Evolutionary conservation across 2,113 vertebrate species (phyloP), one percentile per base, ranked within the genome.

Genomic region (Geothlypis trichas): DNA sequence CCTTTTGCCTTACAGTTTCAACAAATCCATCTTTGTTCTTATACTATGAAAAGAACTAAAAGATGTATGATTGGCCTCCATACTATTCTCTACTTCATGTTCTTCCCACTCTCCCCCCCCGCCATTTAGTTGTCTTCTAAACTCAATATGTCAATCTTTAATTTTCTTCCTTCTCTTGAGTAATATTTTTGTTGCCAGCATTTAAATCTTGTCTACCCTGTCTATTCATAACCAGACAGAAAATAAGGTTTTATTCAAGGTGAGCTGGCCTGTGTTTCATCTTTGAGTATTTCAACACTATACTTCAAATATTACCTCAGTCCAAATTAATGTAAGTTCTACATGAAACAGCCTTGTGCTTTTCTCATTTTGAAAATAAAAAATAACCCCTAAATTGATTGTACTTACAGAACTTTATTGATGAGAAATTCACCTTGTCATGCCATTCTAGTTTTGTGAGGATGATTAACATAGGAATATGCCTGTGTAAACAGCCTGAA

Each of bases 1-100:
- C 52, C 42, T 90, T 88, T 74, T 74, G 33, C 57, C 57, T 87
- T 92, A 63, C 37, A 33, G 31, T 65, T 94, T 81, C 62, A 89
- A 69, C 47, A 89, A 87, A 92, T 27, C 11, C 41, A 84, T 63
- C 61, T 42, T 73, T 61, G 35, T 33, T 87, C n/a, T 83, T 55
- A 57, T 1, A 19, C 24, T 87, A 44, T 3, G 6, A 90, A 82
- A 57, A 81, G 6, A 87, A 78, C 67, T 47, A 54, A 46, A 89
- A 73, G 51, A 57, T 39, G 23, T 61, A 54, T 61, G 44, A 86
- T 18, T 84, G 44, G 52, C 57, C 44, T 93, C 37, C 39, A 37
- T 22, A 21, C 22, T 73, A 26, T 21, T 80, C 27, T 28, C 72
- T 76, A 73, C 21, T 88, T 85, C 52, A 35, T 37, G 73, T 51